A percentile compares a stretch with the other conserved stretches of the same genome.
phyloP scores from a whole-genome alignment of 2,797 vertebrate genomes.

The Trachurus trachurus region DNA sequence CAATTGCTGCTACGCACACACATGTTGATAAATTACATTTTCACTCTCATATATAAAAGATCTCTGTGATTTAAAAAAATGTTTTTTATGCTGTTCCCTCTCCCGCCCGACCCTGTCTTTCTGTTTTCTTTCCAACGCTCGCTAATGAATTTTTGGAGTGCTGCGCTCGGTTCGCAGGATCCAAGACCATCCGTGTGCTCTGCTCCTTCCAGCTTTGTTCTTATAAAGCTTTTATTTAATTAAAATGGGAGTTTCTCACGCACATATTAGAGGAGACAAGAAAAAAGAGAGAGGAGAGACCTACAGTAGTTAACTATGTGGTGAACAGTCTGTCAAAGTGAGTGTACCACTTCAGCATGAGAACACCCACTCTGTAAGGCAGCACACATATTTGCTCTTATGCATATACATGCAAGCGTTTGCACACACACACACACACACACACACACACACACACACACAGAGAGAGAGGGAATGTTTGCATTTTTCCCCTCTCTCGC shows the following conservation, averaged over 20 bases:
- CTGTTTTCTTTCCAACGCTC: slow-evolving; percentile 66
- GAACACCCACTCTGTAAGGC: slow-evolving; percentile 71
- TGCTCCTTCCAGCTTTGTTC: slow-evolving; percentile 76
- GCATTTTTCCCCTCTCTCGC: slow-evolving; percentile 47
- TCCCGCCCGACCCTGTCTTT: slow-evolving; percentile 41
- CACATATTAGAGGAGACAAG: slow-evolving; percentile 51
- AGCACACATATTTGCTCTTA: slow-evolving; percentile 20
- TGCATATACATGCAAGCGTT: neutral
- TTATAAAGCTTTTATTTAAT: slow-evolving; percentile 75
- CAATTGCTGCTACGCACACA: slow-evolving; percentile 65
- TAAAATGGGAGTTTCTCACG: slow-evolving; percentile 77
- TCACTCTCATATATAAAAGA: slow-evolving; percentile 58
- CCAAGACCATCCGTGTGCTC: slow-evolving; percentile 63
- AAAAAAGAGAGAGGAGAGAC: slow-evolving; percentile 28
- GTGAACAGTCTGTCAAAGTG: slow-evolving; percentile 55
- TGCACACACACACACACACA: neutral
- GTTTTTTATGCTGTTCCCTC: slow-evolving; percentile 22
- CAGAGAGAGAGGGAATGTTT: slow-evolving; percentile 58
- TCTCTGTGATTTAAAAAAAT: slow-evolving; percentile 38
- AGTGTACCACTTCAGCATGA: slow-evolving; percentile 68
- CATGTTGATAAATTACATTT: slow-evolving; percentile 65
- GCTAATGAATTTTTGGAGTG: slow-evolving; percentile 84
- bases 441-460: neutral
- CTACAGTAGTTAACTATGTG: slow-evolving; percentile 56
- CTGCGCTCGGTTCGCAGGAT: slow-evolving; percentile 59